Evolutionary conservation across 2,797 vertebrate species (phyloP).

Genomic region (Malurus leucopterus): DNA sequence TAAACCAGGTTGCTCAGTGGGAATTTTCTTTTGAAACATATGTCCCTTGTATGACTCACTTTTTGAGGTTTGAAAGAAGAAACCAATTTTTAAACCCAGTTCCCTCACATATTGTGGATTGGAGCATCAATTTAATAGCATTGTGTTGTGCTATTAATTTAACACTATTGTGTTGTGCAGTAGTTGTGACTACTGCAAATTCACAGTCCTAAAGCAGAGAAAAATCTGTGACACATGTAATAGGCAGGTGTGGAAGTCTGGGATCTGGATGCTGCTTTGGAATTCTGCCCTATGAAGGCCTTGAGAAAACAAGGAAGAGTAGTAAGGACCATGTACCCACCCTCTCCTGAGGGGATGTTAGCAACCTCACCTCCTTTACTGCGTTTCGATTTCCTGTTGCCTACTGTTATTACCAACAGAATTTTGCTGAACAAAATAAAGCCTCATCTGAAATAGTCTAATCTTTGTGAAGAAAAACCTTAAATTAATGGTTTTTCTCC

Average conservation of each 20-base stretch:
- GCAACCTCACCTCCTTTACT: background rate
- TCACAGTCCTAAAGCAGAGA: background rate
- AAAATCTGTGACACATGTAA: background rate
- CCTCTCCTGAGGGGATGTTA: background rate
- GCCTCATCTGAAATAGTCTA: background rate
- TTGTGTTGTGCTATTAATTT: background rate
- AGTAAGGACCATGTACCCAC: rapidly evolving
- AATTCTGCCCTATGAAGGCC: background rate
- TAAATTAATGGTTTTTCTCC: background rate
- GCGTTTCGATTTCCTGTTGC: background rate
- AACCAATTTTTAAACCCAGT: background rate
- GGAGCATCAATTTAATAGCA: background rate
- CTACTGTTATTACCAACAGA: background rate
- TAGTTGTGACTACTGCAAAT: background rate
- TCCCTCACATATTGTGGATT: background rate
- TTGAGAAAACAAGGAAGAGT: background rate
- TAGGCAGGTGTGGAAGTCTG: background rate
- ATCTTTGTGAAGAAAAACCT: background rate
- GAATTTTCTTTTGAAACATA: background rate
- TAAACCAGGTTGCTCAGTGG: background rate
- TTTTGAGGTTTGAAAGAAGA: background rate
- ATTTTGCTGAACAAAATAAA: background rate
- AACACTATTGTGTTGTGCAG: background rate
- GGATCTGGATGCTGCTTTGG: background rate
- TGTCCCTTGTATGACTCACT: background rate